Evolutionary conservation across 2,113 vertebrate genomes (phyloP), one percentile per base, ranked within the genome.

Genomic region (Patagioenas fasciata): DNA sequence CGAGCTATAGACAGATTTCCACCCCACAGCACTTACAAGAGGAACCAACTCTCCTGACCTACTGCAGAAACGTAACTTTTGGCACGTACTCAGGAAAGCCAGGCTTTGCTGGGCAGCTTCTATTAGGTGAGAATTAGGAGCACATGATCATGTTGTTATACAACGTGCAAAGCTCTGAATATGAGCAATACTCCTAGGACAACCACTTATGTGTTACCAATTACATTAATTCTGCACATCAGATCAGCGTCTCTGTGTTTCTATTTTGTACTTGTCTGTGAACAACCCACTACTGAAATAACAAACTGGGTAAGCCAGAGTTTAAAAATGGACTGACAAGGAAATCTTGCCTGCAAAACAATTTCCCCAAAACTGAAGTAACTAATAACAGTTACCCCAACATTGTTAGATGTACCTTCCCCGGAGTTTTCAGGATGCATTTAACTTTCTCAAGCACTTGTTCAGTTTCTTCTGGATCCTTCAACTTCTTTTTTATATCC

Each of bases 381-480:
- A 85, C 42, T 47, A 64, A 29, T 13, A 67, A 47, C 2, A 9
- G 32, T 31, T 48, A 71, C 20, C n/a, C 42, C 44, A 57, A n/a
- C 34, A 31, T 38, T 83, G 12, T 24, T 25, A 82, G 50, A 57
- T 29, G 85, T 97, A 98, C 98, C 97, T 98, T 98, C 48, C 97
- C 97, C 48, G 98, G 98, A 89, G 95, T 96, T 95, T 97, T 98
- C 94, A 98, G 95, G 81, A 99, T 98, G n/a, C 98, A 99, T 95
- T 99, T 98, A 87, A 99, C 98, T 95, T 98, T 98, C 56, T 99
- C 99, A 94, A 99, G 98, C 48, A 99, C 98, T 72, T 98, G 96
- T 66, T 98, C 98, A 93, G 98, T 98, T 38, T 99, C 98, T 38
- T 98, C 98, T 32, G 98, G 95, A 97, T 98, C 98, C 93, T 99